A percentile compares a stretch with the other conserved stretches of the same genome.
These are phyloP conservation scores for Oxyteleia sp. DNA, from an alignment of 2,888 invertebrate genomes.

Conservation along the genomic window DNA sequence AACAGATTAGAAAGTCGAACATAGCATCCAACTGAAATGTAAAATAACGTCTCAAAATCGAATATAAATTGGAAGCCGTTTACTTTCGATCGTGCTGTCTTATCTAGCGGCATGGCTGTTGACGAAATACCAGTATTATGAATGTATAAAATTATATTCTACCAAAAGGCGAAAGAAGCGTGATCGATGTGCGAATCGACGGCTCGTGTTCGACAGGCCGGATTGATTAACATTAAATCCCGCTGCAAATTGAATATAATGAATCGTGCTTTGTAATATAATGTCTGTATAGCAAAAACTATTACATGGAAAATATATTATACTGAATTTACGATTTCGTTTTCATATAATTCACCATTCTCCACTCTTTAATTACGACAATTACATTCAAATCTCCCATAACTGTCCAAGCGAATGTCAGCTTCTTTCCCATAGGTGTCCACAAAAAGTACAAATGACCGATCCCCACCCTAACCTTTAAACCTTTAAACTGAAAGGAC, in stretches of 20 bases:
- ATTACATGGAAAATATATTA: slow-evolving; percentile 88
- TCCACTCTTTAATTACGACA: background rate
- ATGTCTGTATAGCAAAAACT: slow-evolving; percentile 88
- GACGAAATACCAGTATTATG: slow-evolving; percentile 87
- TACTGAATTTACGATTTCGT: slow-evolving; percentile 85
- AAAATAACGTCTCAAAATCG: slow-evolving; percentile 34
- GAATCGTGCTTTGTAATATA: slow-evolving; percentile 88
- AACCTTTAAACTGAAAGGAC: too few relatives aligned
- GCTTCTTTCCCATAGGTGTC: too few relatives aligned
- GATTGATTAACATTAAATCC: slow-evolving; percentile 76
- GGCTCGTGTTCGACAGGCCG: slow-evolving; percentile 54
- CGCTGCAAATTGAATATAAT: slow-evolving; percentile 83
- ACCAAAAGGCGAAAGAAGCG: slow-evolving; percentile 74
- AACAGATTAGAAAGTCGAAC: slow-evolving; percentile 37
- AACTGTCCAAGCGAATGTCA: too few relatives aligned
- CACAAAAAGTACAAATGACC: too few relatives aligned
- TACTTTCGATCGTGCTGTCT: slow-evolving; percentile 74
- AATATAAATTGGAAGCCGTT: slow-evolving; percentile 58
- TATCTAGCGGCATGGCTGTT: slow-evolving; percentile 77
- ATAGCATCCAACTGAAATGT: slow-evolving; percentile 8
- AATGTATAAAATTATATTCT: slow-evolving; percentile 85
- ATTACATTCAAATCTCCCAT: too few relatives aligned
- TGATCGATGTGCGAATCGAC: slow-evolving; percentile 71
- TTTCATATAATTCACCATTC: background rate
- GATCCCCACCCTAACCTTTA: too few relatives aligned